Base-by-base conservation (phyloP, 1,140 invertebrate species). In the Rhagoletis pomonella region DNA sequence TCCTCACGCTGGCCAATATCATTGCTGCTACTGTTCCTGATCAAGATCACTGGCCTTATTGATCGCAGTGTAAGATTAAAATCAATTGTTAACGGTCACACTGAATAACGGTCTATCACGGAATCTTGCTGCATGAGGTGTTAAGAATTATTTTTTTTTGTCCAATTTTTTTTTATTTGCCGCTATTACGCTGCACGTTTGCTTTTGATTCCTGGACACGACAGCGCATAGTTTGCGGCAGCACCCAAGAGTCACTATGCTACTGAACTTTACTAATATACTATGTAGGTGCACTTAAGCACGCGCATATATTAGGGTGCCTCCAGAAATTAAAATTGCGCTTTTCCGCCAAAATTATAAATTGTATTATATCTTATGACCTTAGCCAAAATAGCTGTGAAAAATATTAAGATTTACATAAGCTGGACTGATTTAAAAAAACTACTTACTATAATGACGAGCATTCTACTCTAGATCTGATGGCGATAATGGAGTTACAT, bases 1-100 rank as follows among this genome's bases (percentile, higher is more conserved):
- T 1, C 4, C 5, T 73, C 67, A 7, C 44, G 42, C 67, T 44
- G 12, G 42, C 4, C 12, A 47, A 73, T 73, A 39, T n/a, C 10
- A 10, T 73, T 73, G 67, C 17, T 73, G 67, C 67, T 14, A 17
- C 67, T 47, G 42, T 42, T 65, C 12, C 2, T 47, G 67, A 73
- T 73, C 67, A 73, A 73, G 42, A 73, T 73, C 67, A 73, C 39
- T 73, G 67, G 67, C 42, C 67, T 73, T 73, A 47, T 73, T 73
- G 67, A 73, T 73, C 67, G 67, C 67, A 47, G 44, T 73, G 67
- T 42, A 7, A 73, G 67, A 73, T 73, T 73, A 73, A 6, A 44
- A 6, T 44, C 67, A 44, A 17, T 39, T 47, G 44, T n/a, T 62
- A 62, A 73, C 67, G 17, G 4, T 47, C 67, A 12, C 10, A 14